phyloP scores from a whole-genome alignment of 2,888 invertebrate species.

The Himalopsyche kuldschensis region DNA sequence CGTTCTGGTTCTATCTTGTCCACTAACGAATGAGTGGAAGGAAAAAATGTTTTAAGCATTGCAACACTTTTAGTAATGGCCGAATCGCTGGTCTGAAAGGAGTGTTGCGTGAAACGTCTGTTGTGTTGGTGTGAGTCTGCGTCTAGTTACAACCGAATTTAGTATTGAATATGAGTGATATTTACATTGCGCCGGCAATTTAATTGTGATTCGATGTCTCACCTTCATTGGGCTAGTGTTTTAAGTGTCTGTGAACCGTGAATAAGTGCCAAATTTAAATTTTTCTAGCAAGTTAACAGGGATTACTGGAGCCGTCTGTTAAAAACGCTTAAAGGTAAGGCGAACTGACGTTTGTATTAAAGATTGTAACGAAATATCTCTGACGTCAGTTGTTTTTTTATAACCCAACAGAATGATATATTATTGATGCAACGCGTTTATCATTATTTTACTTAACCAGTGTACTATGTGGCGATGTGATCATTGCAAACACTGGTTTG shows the following conservation, averaged over 20 bases:
- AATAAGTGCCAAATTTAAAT: slow-evolving; percentile 17
- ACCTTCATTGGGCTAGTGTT: slow-evolving; percentile 8
- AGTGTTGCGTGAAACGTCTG: slow-evolving; percentile 2
- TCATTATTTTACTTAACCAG: not conserved
- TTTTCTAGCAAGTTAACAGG: slow-evolving; percentile 10
- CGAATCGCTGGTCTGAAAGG: slow-evolving; percentile 13
- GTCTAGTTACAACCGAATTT: slow-evolving; percentile 11
- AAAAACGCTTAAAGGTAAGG: slow-evolving; percentile 1
- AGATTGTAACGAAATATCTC: not conserved
- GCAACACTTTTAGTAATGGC: slow-evolving; percentile 28
- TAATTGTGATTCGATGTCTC: slow-evolving; percentile 21
- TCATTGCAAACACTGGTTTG: slow-evolving; percentile 2
- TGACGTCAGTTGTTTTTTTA: not conserved
- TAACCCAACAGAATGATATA: not conserved
- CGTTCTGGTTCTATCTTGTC: no score
- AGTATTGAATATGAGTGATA: slow-evolving; percentile 24
- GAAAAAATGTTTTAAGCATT: not conserved
- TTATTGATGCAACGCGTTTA: not conserved
- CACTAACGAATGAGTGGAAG: not conserved
- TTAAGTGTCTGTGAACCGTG: slow-evolving; percentile 20
- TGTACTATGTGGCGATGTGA: not conserved
- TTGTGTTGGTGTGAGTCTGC: slow-evolving; percentile 24
- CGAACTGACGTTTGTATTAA: not conserved
- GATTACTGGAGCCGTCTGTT: slow-evolving; percentile 17
- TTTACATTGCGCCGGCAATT: slow-evolving; percentile 2